phyloP scores from a whole-genome alignment of 2,113 vertebrate genomes.

The Passer domesticus region DNA sequence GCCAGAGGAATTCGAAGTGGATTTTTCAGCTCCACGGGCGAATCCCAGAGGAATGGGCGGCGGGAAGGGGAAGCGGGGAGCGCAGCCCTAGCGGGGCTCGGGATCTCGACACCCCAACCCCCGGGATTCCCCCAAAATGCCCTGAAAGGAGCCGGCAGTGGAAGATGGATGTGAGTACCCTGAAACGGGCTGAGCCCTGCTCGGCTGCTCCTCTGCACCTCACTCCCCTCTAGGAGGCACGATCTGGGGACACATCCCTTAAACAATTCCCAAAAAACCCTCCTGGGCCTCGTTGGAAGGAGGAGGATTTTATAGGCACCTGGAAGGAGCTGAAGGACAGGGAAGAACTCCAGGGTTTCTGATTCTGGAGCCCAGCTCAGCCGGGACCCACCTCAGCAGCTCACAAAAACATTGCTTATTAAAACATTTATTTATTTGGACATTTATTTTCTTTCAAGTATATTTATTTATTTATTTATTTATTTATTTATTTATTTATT shows the following conservation, averaged over 20 bases:
- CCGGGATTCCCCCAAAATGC: constrained; percentile 68
- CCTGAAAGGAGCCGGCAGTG: constrained; percentile 71
- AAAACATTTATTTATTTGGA: neutral
- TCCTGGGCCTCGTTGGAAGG: fast-evolving
- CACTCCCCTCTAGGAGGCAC: neutral
- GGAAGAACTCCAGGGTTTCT: neutral
- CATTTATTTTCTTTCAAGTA: neutral
- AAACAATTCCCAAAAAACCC: neutral
- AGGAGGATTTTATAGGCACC: neutral
- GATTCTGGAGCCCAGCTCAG: neutral
- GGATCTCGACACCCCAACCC: neutral
- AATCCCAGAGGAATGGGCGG: constrained; percentile 67
- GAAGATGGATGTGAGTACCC: constrained; percentile 81
- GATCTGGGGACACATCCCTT: neutral
- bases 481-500: neutral
- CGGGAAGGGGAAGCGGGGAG: constrained; percentile 65
- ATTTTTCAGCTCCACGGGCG: constrained; percentile 62
- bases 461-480: neutral
- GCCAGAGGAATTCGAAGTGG: constrained; percentile 69
- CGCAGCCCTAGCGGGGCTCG: neutral
- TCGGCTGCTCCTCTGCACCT: neutral
- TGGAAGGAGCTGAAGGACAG: neutral
- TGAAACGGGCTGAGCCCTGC: neutral
- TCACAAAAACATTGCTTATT: neutral
- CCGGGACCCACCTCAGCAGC: neutral